Conservation (phyloP, 2,888 invertebrate species). For the Rhagium mordax region DNA sequence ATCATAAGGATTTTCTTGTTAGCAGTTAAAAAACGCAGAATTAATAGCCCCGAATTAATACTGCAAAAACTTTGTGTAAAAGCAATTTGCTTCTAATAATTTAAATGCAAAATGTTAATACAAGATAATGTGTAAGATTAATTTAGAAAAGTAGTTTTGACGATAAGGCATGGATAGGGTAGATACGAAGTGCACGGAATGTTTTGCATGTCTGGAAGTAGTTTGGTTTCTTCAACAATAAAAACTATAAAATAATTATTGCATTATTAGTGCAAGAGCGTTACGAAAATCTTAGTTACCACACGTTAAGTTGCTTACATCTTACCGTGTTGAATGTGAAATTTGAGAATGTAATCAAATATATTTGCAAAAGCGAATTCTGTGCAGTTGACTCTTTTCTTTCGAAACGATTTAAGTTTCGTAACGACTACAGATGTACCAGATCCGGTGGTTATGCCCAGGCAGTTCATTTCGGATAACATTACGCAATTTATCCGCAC, state of each 20-base stretch:
- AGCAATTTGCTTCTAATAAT: background rate
- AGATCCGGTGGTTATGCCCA: background rate
- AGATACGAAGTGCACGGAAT: background rate
- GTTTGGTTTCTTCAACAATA: background rate
- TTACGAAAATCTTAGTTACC: too few relatives aligned
- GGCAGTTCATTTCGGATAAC: background rate
- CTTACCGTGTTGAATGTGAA: too few relatives aligned
- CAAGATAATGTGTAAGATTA: background rate
- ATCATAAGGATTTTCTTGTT: too few relatives aligned
- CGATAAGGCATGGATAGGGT: background rate
- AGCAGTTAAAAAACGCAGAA: too few relatives aligned
- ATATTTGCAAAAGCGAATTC: background rate
- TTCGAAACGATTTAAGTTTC: background rate
- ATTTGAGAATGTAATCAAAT: too few relatives aligned
- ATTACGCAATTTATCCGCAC: conserved; percentile 1
- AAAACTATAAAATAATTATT: too few relatives aligned
- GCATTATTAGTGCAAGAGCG: background rate
- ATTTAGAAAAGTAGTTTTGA: background rate
- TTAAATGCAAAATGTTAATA: background rate
- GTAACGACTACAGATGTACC: background rate
- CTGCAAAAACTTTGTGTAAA: background rate
- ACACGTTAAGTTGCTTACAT: background rate
- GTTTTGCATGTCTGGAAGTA: background rate
- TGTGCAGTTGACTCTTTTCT: background rate
- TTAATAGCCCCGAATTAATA: too few relatives aligned